Evolutionary conservation across 1,140 invertebrate species (phyloP).

Genomic region (Hylyphantes graminicola): DNA sequence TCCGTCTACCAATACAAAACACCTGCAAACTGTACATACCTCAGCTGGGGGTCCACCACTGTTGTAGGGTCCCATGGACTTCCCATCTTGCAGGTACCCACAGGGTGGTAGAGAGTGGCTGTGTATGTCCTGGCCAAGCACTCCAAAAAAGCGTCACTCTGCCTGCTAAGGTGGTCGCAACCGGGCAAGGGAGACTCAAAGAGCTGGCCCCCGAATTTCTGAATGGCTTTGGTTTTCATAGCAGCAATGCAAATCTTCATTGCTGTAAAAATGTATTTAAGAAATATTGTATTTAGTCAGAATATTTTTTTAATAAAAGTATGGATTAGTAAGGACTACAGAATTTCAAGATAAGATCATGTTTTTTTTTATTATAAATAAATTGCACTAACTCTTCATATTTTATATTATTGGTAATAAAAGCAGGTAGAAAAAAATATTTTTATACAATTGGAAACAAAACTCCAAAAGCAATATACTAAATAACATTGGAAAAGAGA

Average conservation of each 20-base stretch:
- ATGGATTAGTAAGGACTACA: not conserved
- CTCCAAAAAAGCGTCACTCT: constrained; percentile 83
- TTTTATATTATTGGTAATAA: not conserved
- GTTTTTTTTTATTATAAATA: not conserved
- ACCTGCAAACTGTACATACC: constrained; percentile 46
- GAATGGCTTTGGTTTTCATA: constrained; percentile 36
- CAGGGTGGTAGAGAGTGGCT: constrained; percentile 81
- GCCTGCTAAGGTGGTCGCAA: constrained; percentile 78
- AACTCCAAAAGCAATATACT: not conserved
- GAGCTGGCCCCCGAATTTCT: constrained; percentile 41
- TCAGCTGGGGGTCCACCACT: constrained; percentile 83
- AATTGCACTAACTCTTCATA: not conserved
- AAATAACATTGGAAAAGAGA: too few relatives aligned
- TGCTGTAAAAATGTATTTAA: constrained; percentile 18
- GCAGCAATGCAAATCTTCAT: constrained; percentile 56
- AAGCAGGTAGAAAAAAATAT: not conserved
- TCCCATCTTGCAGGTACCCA: constrained; percentile 81
- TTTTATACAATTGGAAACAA: not conserved
- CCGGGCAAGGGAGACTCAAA: constrained; percentile 67
- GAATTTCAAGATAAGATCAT: not conserved
- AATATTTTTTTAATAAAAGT: not conserved
- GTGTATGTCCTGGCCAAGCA: constrained; percentile 85
- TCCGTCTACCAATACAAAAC: too few relatives aligned
- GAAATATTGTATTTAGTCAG: not conserved
- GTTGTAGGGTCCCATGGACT: constrained; percentile 78